A percentile compares a stretch with the other conserved stretches of the same genome.
Evolutionary conservation across 2,888 invertebrate species (phyloP).

Genomic region (Caradrina kadenii): DNA sequence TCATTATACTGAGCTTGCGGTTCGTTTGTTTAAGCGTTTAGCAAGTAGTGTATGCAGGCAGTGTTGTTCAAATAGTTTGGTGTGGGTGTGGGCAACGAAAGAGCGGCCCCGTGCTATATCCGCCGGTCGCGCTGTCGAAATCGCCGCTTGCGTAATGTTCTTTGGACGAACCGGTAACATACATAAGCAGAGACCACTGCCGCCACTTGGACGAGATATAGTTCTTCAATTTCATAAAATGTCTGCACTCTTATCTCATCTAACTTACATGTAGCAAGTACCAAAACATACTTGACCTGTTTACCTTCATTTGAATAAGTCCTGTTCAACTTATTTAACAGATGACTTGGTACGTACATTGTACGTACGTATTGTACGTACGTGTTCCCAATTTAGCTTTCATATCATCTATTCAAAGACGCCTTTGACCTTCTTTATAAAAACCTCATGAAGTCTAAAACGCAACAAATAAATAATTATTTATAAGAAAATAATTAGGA

Average conservation of each 20-base stretch:
- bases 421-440: not conserved
- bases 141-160: conserved; percentile 83
- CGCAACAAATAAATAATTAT: conserved; percentile 14
- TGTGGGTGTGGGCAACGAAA: conserved; percentile 85
- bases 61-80: conserved; percentile 81
- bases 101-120: conserved; percentile 89
- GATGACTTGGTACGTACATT: too few relatives aligned
- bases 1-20: conserved; percentile 73
- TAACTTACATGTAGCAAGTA: not conserved
- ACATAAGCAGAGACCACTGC: conserved; percentile 72
- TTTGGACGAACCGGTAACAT: conserved; percentile 82
- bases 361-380: too few relatives aligned
- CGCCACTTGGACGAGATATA: conserved; percentile 70
- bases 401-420: too few relatives aligned
- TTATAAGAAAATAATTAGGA: conserved; percentile 19
- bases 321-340: not conserved
- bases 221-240: conserved; percentile 66
- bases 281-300: not conserved
- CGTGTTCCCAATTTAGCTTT: too few relatives aligned
- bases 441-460: not conserved
- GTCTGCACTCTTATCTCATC: conserved; percentile 48
- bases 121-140: conserved; percentile 83
- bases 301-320: not conserved
- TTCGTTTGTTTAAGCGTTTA: conserved; percentile 83
- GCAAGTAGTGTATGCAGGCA: conserved; percentile 77